phyloP scores from a whole-genome alignment of 2,113 vertebrate genomes.

The Ceyx cyanopectus region DNA sequence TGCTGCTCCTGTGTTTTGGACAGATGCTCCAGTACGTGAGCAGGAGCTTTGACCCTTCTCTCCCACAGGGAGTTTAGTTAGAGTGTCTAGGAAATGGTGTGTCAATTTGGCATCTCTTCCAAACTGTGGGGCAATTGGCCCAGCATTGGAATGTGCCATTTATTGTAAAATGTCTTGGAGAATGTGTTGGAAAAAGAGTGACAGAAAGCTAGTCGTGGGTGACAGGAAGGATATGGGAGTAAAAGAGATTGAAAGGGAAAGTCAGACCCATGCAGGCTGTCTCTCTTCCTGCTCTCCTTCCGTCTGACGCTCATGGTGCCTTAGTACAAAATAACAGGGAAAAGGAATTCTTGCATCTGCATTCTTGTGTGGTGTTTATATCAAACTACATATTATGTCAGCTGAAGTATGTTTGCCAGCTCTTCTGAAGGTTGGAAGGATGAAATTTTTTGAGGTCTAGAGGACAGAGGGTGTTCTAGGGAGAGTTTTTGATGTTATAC shows the following conservation, averaged over 20 bases:
- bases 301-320: neutral
- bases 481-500: neutral
- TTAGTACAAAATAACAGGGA: neutral
- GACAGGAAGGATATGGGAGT: neutral
- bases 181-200: neutral
- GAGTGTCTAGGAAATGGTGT: neutral
- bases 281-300: neutral
- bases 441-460: neutral
- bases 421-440: neutral
- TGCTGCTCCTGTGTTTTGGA: neutral
- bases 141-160: neutral
- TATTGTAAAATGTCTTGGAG: neutral
- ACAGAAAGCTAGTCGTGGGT: neutral
- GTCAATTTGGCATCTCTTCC: neutral
- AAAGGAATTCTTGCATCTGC: neutral
- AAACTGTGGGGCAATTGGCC: neutral
- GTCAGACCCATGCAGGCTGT: neutral
- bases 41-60: neutral
- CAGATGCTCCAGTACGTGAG: neutral
- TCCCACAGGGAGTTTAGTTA: neutral
- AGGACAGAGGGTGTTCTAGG: neutral
- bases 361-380: neutral
- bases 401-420: neutral
- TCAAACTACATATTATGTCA: neutral
- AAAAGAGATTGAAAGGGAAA: neutral